Conservation (phyloP, 2,888 invertebrate species). For the Amphipyra tragopoginis region DNA sequence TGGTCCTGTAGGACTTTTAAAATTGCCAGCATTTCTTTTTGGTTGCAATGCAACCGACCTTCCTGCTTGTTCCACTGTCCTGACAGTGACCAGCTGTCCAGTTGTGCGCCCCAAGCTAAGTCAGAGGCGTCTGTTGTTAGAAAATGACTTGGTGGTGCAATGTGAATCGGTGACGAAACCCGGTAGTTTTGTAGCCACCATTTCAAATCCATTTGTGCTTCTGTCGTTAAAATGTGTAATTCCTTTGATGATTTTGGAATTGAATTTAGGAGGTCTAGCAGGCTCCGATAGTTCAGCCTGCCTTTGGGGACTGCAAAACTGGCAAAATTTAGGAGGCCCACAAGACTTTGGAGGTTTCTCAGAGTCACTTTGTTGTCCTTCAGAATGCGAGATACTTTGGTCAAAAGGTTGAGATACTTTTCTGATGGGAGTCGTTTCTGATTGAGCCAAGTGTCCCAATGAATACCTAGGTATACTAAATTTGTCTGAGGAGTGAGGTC, state of each 20-base stretch:
- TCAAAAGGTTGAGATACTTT: constrained; percentile 7
- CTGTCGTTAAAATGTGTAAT: not conserved
- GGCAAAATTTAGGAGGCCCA: constrained; percentile 52
- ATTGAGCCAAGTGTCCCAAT: constrained; percentile 43
- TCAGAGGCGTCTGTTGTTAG: constrained; percentile 54
- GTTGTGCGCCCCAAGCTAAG: constrained; percentile 53
- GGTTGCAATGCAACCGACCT: constrained; percentile 50
- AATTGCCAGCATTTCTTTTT: constrained; percentile 53
- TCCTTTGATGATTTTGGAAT: not conserved
- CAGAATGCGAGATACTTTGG: too few species aligned
- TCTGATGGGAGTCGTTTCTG: constrained; percentile 1
- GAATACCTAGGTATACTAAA: constrained; percentile 40
- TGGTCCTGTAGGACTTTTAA: constrained; percentile 28
- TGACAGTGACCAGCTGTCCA: constrained; percentile 39
- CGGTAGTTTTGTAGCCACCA: constrained; percentile 50
- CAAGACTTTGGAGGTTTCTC: constrained; percentile 50
- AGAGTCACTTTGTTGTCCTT: constrained; percentile 5
- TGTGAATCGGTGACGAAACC: constrained; percentile 24
- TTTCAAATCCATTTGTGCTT: constrained; percentile 14
- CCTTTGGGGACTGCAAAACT: constrained; percentile 53
- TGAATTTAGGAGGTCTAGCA: constrained; percentile 21
- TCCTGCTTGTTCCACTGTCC: constrained; percentile 33
- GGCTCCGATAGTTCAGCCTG: constrained; percentile 45
- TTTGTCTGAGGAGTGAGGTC: constrained; percentile 28
- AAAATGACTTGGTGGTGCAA: constrained; percentile 39